Conservation (phyloP, 2,888 invertebrate species). For the Tipula vernalis region DNA sequence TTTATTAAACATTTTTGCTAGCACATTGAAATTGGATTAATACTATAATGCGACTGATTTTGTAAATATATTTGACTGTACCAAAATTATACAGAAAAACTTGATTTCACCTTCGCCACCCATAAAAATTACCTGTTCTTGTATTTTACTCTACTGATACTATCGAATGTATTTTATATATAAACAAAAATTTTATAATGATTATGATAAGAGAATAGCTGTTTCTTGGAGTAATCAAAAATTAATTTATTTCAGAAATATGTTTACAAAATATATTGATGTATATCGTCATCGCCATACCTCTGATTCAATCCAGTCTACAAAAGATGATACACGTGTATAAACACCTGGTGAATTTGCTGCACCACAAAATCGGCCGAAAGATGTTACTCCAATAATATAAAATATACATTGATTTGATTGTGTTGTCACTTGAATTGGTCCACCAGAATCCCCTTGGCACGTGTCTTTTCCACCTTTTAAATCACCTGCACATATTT, state of each 20-base stretch:
- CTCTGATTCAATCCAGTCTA: conserved; percentile 22
- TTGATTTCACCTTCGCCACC: too few relatives aligned
- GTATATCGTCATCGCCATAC: conserved; percentile 14
- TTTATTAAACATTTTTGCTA: too few relatives aligned
- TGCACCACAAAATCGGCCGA: conserved; percentile 22
- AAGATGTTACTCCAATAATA: conserved; percentile 22
- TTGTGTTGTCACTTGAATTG: conserved; percentile 23
- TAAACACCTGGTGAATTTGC: conserved; percentile 21
- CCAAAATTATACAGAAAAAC: too few relatives aligned
- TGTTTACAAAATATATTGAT: background rate
- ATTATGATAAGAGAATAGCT: too few relatives aligned
- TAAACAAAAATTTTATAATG: too few relatives aligned
- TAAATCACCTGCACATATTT: conserved; percentile 29
- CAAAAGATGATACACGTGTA: conserved; percentile 21
- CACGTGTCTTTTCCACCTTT: conserved; percentile 28
- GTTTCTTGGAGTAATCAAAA: too few relatives aligned
- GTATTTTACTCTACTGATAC: too few relatives aligned
- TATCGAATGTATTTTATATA: too few relatives aligned
- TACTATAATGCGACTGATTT: too few relatives aligned
- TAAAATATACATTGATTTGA: conserved; percentile 5
- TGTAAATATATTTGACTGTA: too few relatives aligned
- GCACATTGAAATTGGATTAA: too few relatives aligned
- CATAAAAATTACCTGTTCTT: too few relatives aligned
- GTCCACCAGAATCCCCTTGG: conserved; percentile 34
- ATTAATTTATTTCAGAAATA: background rate